phyloP scores from a whole-genome alignment of 2,113 vertebrate species.

The Microcebus ravelobensis region DNA sequence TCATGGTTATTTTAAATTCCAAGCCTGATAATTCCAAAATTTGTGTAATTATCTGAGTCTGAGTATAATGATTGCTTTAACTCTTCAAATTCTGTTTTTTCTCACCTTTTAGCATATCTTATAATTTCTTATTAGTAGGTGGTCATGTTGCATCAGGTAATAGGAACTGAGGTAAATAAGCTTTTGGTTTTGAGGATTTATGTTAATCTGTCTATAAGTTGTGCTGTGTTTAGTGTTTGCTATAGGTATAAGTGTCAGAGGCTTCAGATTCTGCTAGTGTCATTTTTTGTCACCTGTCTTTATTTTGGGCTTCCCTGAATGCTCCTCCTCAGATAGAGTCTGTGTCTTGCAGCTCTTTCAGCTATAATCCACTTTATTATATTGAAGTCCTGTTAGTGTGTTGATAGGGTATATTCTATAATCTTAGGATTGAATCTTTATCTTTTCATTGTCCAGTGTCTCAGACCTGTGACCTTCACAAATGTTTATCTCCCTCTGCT shows the following conservation, averaged over 20 bases:
- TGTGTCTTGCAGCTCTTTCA: not conserved
- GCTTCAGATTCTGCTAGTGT: not conserved
- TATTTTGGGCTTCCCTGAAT: not conserved
- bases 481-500: not conserved
- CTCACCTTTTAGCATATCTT: not conserved
- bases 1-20: not conserved
- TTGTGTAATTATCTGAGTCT: not conserved
- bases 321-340: not conserved
- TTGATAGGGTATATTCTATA: not conserved
- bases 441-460: not conserved
- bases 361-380: not conserved
- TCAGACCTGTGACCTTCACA: not conserved
- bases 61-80: not conserved
- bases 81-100: not conserved
- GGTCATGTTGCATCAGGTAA: not conserved
- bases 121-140: not conserved
- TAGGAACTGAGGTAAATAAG: not conserved
- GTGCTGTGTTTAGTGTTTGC: not conserved
- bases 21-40: not conserved
- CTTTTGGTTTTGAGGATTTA: not conserved
- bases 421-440: not conserved
- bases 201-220: not conserved
- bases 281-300: not conserved
- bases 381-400: not conserved
- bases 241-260: not conserved